Base-by-base conservation (phyloP, 1,140 invertebrate genomes). In the Penaeus japonicus region DNA sequence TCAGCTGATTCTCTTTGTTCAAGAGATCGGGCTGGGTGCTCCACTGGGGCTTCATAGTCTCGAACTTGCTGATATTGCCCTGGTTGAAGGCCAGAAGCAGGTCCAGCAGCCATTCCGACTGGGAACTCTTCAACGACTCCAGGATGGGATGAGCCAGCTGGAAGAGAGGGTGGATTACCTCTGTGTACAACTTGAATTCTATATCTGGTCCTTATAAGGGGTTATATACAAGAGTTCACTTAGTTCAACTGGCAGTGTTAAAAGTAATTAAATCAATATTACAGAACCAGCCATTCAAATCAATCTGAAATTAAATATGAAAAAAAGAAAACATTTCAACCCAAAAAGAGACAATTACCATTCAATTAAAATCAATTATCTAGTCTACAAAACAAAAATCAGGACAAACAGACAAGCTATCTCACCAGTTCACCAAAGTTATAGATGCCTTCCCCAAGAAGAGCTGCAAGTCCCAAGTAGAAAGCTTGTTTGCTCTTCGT, bases 401-500 rank as follows among this genome's bases (percentile, higher is more conserved):
- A 39, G 4, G 4, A 39, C 3, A 39, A 39, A 39, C 12, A 39
- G 4, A 39, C 12, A 39, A 4, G 4, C 39, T 10, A 39, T 39
- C 87, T 81, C 91, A 96, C 95, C 91, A 99, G 93, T 93, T 99
- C 99, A 0, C 98, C 98, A 91, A 99, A 96, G 93, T 99, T 99
- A 92, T 99, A 99, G 24, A 99, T 97, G 59, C 96, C 97, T 91
- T 99, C 97, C 17, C 98, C 98, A 0, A 99, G 92, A 18, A 99
- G 94, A 0, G 98, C 98, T 17, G 99, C 98, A 7, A 99, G 93
- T 0, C 97, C 97, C 22, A 99, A 80, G 47, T 90, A 90, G 65
- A 90, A 90, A 2, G 89, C 83, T 90, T 96, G 96, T 89, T 94
- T 94, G 93, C 96, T 96, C 92, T 95, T 95, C 91, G 95, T 94